Percentiles rank a stretch among this genome's conserved stretches.
phyloP scores from a whole-genome alignment of 2,797 vertebrate species.

The Pseudochaenichthys georgianus region DNA sequence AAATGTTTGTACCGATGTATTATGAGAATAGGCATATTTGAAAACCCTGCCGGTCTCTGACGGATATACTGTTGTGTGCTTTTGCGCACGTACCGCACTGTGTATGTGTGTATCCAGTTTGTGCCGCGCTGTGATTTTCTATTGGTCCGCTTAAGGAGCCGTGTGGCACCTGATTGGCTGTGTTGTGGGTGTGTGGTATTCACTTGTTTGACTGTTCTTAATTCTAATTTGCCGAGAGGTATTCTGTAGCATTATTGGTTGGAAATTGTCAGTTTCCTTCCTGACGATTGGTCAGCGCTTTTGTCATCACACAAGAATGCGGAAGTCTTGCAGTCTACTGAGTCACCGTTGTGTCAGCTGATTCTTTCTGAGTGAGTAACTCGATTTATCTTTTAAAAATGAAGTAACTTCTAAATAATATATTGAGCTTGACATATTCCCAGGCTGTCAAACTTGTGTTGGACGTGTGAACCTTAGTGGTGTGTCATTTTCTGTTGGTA shows the following conservation, averaged over 20 bases:
- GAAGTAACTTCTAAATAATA: slow-evolving; percentile 47
- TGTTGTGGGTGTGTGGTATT: slow-evolving; percentile 81
- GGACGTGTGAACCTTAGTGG: slow-evolving; percentile 10
- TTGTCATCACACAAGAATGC: slow-evolving; percentile 83
- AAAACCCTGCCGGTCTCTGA: background rate
- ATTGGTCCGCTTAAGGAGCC: slow-evolving; percentile 75
- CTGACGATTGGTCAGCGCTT: slow-evolving; percentile 66
- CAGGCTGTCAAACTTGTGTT: background rate
- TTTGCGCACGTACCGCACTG: slow-evolving; percentile 24
- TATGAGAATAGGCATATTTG: too few species aligned
- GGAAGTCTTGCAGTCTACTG: slow-evolving; percentile 87
- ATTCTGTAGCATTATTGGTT: slow-evolving; percentile 62
- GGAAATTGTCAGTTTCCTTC: accelerated
- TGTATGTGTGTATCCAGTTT: slow-evolving; percentile 57
- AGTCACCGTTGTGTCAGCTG: slow-evolving; percentile 91
- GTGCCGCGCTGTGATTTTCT: slow-evolving; percentile 91
- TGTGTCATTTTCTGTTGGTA: slow-evolving; percentile 41
- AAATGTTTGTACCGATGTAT: background rate
- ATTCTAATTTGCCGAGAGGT: slow-evolving; percentile 59
- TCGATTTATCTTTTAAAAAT: slow-evolving; percentile 75
- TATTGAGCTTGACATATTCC: slow-evolving; percentile 28
- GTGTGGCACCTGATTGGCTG: slow-evolving; percentile 73
- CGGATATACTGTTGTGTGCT: background rate
- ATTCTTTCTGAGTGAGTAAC: slow-evolving; percentile 90
- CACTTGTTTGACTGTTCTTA: slow-evolving; percentile 30